Evolutionary conservation across 2,797 vertebrate genomes (phyloP), one percentile per base, ranked within the genome.

Genomic region (Crax fasciolata): DNA sequence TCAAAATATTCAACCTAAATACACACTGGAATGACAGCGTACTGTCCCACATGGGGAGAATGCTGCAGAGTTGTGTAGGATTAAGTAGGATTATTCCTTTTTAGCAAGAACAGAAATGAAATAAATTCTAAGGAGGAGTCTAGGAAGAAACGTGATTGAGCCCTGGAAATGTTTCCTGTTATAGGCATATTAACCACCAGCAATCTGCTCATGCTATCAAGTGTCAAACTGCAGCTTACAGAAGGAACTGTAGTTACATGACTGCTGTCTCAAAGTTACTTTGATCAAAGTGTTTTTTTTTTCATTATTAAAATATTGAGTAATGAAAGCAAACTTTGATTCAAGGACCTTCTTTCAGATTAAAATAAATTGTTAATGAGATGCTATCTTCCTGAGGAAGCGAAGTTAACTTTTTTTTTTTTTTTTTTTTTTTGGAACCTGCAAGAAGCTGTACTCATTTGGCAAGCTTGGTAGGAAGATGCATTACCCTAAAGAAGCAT

Each of bases 281-380:
- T 84, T 94, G 91, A 88, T 95, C 91, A 86, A 74, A 70, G 83
- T 54, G 38, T 9, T 15, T 11, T 86, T 58, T 10, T 85, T 65
- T 91, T 84, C 82, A 46, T 93, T 96, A 86, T 97, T 87, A 86
- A 93, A 92, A 73, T 65, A 63, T 0, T 72, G 81, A 87, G 61
- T 89, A 72, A 78, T 28, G 68, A 74, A 89, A 43, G 38, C 75
- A 39, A 55, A 30, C 38, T 70, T 93, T 89, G 75, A 76, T 81
- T 81, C 23, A 11, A 24, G 23, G 38, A 54, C 66, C 35, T 76
- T 80, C 68, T 87, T 93, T 75, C 43, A 70, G 57, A 38, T 74
- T 76, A 55, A 89, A 76, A 70, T 23, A n/a, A 76, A 43, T 39
- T 38, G n/a, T 67, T 90, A 63, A 85, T 90, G 75, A 68, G 70